Percentiles rank a stretch among this genome's conserved stretches.
These are phyloP conservation scores for Pemphigus obesinymphae DNA, from an alignment of 1,140 invertebrate genomes.

Conservation along the genomic window DNA sequence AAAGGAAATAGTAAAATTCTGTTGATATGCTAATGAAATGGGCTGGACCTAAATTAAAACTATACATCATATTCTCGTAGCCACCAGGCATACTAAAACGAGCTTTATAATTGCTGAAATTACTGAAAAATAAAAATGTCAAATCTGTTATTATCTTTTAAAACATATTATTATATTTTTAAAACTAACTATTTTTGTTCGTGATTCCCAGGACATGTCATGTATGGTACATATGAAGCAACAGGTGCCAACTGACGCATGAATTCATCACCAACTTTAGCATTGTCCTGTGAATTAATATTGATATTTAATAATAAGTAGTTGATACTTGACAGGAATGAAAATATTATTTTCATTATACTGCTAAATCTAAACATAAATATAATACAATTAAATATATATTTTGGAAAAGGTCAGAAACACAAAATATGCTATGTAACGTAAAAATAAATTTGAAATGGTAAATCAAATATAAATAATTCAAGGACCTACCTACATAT, in stretches of 20 bases:
- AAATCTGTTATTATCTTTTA: not conserved
- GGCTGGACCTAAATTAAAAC: conserved; percentile 84
- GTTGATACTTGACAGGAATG: too few species aligned
- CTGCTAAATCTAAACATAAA: too few species aligned
- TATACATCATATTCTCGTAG: conserved; percentile 75
- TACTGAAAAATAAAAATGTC: conserved; percentile 59
- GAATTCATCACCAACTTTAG: conserved; percentile 70
- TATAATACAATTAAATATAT: too few species aligned
- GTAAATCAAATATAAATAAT: too few species aligned
- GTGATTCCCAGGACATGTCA: conserved; percentile 88
- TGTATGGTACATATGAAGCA: conserved; percentile 83
- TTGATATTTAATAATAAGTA: too few species aligned
- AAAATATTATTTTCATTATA: too few species aligned
- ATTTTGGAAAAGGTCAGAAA: too few species aligned
- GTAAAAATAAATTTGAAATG: too few species aligned
- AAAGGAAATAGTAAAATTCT: conserved; percentile 89
- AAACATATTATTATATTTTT: not conserved
- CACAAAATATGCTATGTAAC: too few species aligned
- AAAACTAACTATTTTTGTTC: conserved; percentile 73
- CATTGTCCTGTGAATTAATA: conserved; percentile 38
- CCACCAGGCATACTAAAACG: conserved; percentile 84
- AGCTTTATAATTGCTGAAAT: conserved; percentile 79
- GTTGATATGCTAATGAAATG: conserved; percentile 90
- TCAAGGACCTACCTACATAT: too few species aligned
- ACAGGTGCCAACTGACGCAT: conserved; percentile 84